Percentiles rank a stretch among this genome's conserved stretches.
These are phyloP conservation scores for Lithophane leautieri DNA, from an alignment of 2,888 invertebrate species.

Conservation along the genomic window DNA sequence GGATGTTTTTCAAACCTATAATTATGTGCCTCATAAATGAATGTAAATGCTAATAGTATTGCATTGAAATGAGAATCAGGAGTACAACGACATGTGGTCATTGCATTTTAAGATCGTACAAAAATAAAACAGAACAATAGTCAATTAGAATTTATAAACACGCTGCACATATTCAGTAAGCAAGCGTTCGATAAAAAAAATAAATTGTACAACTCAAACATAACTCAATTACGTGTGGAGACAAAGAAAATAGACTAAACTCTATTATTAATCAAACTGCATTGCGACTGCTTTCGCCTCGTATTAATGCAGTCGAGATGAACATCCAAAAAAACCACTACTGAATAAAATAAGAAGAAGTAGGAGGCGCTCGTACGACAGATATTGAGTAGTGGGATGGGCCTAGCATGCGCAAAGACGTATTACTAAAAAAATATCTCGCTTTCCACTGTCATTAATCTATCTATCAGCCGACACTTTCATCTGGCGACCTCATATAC, in stretches of 20 bases:
- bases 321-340: conserved; percentile 81
- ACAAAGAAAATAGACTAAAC: conserved; percentile 67
- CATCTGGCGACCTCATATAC: conserved; percentile 83
- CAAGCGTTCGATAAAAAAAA: conserved; percentile 45
- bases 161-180: conserved; percentile 44
- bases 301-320: conserved; percentile 87
- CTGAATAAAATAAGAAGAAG: conserved; percentile 89
- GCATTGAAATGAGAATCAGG: conserved; percentile 50
- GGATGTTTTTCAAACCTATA: conserved; percentile 38
- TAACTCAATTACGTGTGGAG: conserved; percentile 55
- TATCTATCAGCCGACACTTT: conserved; percentile 84
- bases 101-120: conserved; percentile 47
- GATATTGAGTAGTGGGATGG: conserved; percentile 91
- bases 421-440: conserved; percentile 79
- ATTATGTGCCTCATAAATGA: conserved; percentile 27
- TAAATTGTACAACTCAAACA: conserved; percentile 33
- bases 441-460: conserved; percentile 80
- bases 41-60: conserved; percentile 53
- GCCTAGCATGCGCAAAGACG: conserved; percentile 89
- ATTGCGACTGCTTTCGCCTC: conserved; percentile 82
- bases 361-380: conserved; percentile 89
- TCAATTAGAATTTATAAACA: conserved; percentile 59
- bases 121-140: conserved; percentile 60
- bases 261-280: conserved; percentile 88
- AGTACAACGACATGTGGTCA: conserved; percentile 44